Conservation (phyloP, 92 coral and sea anemone species). For the Umimayanthus chanpuru region DNA sequence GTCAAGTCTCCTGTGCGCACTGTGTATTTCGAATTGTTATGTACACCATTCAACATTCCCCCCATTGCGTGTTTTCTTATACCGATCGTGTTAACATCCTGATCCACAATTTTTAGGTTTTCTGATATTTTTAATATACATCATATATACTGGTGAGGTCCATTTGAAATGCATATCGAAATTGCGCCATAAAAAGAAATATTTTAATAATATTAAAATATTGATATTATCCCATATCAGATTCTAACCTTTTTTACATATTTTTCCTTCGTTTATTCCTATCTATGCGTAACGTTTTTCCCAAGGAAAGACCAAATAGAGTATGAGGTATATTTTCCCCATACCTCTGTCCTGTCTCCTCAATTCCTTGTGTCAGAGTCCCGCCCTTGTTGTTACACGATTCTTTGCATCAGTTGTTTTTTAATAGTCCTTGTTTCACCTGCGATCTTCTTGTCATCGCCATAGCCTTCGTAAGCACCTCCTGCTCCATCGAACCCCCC, state of each 20-base stretch:
- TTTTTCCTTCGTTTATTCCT: background rate
- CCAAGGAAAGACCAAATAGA: background rate
- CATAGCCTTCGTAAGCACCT: conserved; percentile 86
- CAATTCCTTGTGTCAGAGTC: background rate
- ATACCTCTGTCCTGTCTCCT: background rate
- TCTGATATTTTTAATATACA: background rate
- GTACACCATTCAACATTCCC: background rate
- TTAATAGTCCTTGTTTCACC: background rate
- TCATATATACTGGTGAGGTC: too few relatives aligned
- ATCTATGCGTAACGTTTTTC: background rate
- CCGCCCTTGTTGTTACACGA: background rate
- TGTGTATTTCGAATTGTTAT: background rate
- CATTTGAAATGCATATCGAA: too few relatives aligned
- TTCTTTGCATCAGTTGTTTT: background rate
- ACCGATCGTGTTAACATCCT: background rate
- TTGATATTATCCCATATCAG: too few relatives aligned
- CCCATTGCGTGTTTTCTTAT: background rate
- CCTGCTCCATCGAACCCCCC: conserved; percentile 80
- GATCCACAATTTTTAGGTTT: background rate
- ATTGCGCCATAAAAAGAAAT: too few relatives aligned
- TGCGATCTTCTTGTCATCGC: background rate
- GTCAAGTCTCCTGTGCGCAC: background rate
- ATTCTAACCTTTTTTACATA: too few relatives aligned
- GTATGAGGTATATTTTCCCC: background rate
- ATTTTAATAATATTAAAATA: too few relatives aligned